phyloP scores from a whole-genome alignment of 2,888 invertebrate genomes.

The Drepanosiphum platanoidis region DNA sequence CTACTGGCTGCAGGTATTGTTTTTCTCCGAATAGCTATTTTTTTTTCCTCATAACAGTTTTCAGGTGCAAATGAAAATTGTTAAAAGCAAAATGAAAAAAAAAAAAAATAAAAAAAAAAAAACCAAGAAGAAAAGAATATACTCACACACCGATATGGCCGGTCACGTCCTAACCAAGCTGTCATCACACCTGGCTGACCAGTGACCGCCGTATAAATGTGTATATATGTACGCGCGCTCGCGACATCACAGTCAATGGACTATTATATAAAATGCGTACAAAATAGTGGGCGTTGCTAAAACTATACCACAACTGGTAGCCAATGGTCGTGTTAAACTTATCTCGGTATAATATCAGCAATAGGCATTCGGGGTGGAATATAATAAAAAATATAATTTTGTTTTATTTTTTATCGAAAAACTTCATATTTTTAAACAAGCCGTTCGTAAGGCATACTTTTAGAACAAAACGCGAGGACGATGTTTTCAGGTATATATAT shows the following conservation, averaged over 20 bases:
- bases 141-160: constrained; percentile 26
- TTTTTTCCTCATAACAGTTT: constrained; percentile 26
- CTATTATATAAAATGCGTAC: constrained; percentile 25
- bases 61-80: constrained; percentile 48
- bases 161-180: constrained; percentile 51
- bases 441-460: background rate
- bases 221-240: background rate
- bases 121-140: background rate
- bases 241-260: constrained; percentile 46
- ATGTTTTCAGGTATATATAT: background rate
- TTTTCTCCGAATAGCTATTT: constrained; percentile 43
- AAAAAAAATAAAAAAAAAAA: constrained; percentile 16
- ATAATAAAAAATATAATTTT: background rate
- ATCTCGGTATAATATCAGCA: background rate
- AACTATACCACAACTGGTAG: constrained; percentile 3
- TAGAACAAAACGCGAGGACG: background rate
- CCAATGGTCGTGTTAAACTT: background rate
- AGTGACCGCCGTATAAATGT: constrained; percentile 15
- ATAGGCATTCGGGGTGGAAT: background rate
- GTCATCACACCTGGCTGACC: constrained; percentile 52
- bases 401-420: background rate
- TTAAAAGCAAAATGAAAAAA: constrained; percentile 2
- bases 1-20: constrained; percentile 3
- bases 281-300: constrained; percentile 34
- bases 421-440: background rate